Evolutionary conservation across 2,888 invertebrate species (phyloP), one percentile per base, ranked within the genome.

Genomic region (Eilema sororculum): DNA sequence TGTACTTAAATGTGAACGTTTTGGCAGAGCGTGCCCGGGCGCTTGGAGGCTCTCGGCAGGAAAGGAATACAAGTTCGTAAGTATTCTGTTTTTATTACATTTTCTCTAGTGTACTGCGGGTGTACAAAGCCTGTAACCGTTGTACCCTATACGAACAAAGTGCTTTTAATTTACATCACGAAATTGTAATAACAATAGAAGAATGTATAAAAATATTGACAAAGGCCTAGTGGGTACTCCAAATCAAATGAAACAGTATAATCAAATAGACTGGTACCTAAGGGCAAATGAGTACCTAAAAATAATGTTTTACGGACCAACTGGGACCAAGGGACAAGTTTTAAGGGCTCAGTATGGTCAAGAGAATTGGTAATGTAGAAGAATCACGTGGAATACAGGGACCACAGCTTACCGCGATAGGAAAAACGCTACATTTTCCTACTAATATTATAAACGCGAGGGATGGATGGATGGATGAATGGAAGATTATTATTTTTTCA

Each of bases 1-100:
- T 82, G 80, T 78, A 78, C 78, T 78, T 77, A 79, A 65, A 69
- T 58, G 62, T 63, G 22, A 70, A 10, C 16, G 41, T 67, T 63
- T 67, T 67, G 67, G 67, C 57, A 66, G 46, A 22, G 28, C 9
- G 25, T 22, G n/a, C 58, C 58, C 22, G 12, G 20, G 20, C 25
- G 58, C 24, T 24, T 24, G 25, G n/a, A 59, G 28, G 25, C 41
- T 41, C 22, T 16, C 59, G n/a, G 13, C 5, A 30, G 12, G 5
- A 57, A 63, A 30, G 20, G 10, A 20, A n/a, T 22, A 57, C 37
- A 56, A 61, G 37, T 25, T 62, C 56, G 56, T 67, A 37, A 62
- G 30, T 67, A 33, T 52, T 61, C n/a, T 16, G 24, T 37, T 68
- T 62, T 52, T 63, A 37, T 68, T 56, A 3, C 37, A 25, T 20